Evolutionary conservation across 2,797 vertebrate genomes (phyloP).

Genomic region (Vultur gryphus): DNA sequence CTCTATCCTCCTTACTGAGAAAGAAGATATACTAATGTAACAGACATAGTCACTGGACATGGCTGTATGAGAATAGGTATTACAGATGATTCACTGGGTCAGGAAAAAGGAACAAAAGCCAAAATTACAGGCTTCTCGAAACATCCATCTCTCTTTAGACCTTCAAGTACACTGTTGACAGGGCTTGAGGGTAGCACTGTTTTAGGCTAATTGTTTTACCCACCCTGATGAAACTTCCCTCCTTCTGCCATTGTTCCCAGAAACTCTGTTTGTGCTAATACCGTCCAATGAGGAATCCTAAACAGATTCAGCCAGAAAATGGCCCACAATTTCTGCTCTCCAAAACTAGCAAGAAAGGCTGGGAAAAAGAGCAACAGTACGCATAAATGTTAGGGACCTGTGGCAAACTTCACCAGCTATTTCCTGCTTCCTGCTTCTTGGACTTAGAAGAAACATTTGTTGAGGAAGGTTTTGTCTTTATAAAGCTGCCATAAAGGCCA

Average conservation of each 20-base stretch:
- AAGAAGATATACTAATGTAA: not conserved
- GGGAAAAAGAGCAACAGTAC: not conserved
- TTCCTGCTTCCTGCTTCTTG: not conserved
- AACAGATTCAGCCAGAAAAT: not conserved
- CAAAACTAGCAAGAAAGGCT: not conserved
- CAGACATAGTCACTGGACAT: not conserved
- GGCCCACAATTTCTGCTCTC: not conserved
- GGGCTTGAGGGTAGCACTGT: not conserved
- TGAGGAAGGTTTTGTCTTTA: not conserved
- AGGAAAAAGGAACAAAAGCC: constrained; percentile 10
- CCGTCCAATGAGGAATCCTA: not conserved
- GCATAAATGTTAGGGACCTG: not conserved
- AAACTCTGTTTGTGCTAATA: not conserved
- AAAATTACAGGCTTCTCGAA: not conserved
- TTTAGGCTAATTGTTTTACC: not conserved
- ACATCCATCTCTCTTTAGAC: not conserved
- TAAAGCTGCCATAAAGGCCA: not conserved
- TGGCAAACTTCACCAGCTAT: not conserved
- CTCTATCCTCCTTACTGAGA: not conserved
- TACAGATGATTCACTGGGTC: not conserved
- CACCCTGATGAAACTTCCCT: not conserved
- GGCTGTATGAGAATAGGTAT: not conserved
- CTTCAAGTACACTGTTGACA: not conserved
- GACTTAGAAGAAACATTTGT: not conserved
- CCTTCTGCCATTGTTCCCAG: not conserved